phyloP scores from a whole-genome alignment of 2,888 invertebrate species.

The Pyrrhia umbra region DNA sequence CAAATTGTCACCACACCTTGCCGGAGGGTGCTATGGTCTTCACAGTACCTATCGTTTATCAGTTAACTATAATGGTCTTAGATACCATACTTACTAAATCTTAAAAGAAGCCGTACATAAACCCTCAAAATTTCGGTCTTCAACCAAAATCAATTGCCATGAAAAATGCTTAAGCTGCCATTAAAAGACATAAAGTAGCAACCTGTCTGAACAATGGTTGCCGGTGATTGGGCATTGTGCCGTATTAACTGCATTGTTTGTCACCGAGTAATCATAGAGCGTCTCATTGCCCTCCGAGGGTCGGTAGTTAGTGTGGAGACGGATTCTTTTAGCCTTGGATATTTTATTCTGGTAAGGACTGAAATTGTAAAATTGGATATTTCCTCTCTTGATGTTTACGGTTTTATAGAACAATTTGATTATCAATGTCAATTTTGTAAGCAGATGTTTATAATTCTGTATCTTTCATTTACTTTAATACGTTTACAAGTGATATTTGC shows the following conservation, averaged over 20 bases:
- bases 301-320: slow-evolving; percentile 65
- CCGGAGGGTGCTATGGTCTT: too few species aligned
- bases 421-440: too few species aligned
- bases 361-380: neutral
- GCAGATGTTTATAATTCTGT: too few species aligned
- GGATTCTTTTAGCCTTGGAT: slow-evolving; percentile 46
- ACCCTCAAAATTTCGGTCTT: too few species aligned
- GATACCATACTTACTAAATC: too few species aligned
- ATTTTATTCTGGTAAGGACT: neutral
- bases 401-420: too few species aligned
- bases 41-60: too few species aligned
- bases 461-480: too few species aligned
- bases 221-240: slow-evolving; percentile 88
- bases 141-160: slow-evolving; percentile 31
- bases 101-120: too few species aligned
- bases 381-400: neutral
- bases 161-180: slow-evolving; percentile 38
- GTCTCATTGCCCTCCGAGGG: slow-evolving; percentile 79
- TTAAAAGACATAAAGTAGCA: slow-evolving; percentile 39
- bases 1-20: too few species aligned
- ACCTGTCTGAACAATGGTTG: slow-evolving; percentile 63
- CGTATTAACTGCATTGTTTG: slow-evolving; percentile 89
- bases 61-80: too few species aligned
- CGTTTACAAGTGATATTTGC: too few species aligned
- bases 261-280: slow-evolving; percentile 83